phyloP scores from a whole-genome alignment of 2,113 vertebrate genomes.

The Myrmecobius fasciatus region DNA sequence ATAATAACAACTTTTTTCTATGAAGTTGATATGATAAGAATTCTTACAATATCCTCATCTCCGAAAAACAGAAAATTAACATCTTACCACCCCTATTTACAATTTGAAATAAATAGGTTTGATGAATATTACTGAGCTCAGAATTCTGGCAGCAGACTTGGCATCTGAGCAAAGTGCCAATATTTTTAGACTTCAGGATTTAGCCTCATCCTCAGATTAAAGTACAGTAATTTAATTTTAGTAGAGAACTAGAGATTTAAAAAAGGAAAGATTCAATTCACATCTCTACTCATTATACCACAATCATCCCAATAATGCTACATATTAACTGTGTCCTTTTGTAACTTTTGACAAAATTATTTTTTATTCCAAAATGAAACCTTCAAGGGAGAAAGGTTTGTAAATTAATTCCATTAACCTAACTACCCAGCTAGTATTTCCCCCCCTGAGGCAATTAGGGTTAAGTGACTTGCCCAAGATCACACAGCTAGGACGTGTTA shows the following conservation, averaged over 20 bases:
- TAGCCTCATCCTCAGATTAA: neutral
- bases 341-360: constrained; percentile 57
- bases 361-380: constrained; percentile 67
- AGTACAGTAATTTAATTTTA: neutral
- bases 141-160: neutral
- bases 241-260: neutral
- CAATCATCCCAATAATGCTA: neutral
- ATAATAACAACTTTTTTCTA: too few species aligned
- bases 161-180: neutral
- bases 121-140: neutral
- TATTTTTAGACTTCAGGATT: neutral
- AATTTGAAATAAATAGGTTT: neutral
- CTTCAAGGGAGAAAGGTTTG: constrained; percentile 37
- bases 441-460: too few species aligned
- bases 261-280: neutral
- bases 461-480: too few species aligned
- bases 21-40: too few species aligned
- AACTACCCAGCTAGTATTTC: constrained; percentile 39
- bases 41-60: too few species aligned
- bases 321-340: neutral
- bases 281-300: neutral
- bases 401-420: constrained; percentile 68
- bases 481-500: too few species aligned
- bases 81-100: neutral
- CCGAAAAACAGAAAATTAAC: neutral